These are phyloP conservation scores for Suncus etruscus DNA, from an alignment of 2,113 vertebrate genomes.

Conservation along the genomic window DNA sequence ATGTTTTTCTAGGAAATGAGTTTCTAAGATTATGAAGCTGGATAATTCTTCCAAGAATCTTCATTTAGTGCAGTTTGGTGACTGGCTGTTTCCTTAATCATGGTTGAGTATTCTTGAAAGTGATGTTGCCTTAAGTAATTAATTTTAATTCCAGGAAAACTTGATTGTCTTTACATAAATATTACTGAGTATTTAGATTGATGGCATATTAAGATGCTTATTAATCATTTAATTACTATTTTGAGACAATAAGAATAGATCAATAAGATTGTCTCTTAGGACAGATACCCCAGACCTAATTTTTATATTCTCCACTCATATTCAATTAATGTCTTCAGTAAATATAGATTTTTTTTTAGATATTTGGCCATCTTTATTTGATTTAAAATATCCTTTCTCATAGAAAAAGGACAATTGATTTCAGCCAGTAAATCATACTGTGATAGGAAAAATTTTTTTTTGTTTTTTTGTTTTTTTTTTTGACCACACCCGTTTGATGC, in stretches of 20 bases:
- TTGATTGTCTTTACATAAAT: constrained; percentile 3
- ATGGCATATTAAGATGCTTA: constrained; percentile 28
- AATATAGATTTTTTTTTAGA: not conserved
- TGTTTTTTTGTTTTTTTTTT: no score
- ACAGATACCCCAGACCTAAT: not conserved
- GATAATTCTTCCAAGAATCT: constrained; percentile 8
- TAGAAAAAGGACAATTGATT: constrained; percentile 33
- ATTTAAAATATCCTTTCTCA: not conserved
- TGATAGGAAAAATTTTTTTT: no score
- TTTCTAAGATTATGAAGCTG: constrained; percentile 45
- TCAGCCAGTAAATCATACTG: not conserved
- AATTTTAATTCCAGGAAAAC: constrained; percentile 51
- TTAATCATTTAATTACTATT: constrained; percentile 40
- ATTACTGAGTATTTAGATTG: constrained; percentile 52
- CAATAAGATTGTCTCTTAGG: constrained; percentile 25
- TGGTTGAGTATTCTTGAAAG: constrained; percentile 55
- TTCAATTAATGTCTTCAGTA: constrained; percentile 48
- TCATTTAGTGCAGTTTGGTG: constrained; percentile 34
- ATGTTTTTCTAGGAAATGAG: constrained; percentile 46
- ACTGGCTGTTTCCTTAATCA: constrained; percentile 31
- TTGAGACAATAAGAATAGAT: not conserved
- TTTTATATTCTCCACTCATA: constrained; percentile 41
- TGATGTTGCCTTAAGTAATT: constrained; percentile 27
- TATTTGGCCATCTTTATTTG: constrained; percentile 38
- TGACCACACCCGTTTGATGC: no score